A percentile compares a stretch with the other conserved stretches of the same genome.
phyloP scores from a whole-genome alignment of 1,140 invertebrate genomes.

The Spodoptera litura region DNA sequence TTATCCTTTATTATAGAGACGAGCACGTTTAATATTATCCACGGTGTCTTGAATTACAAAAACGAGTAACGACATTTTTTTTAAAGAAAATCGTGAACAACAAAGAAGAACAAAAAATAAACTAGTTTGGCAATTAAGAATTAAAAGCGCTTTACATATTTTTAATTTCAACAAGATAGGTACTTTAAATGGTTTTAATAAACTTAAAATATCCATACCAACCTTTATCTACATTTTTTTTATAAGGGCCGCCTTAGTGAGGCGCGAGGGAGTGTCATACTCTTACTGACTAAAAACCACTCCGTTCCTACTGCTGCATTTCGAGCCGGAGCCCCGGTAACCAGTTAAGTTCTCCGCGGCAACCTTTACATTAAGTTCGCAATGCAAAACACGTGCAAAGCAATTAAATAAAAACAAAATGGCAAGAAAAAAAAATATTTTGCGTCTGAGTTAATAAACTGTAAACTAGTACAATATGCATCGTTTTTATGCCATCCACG shows the following conservation, averaged over 20 bases:
- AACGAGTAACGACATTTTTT: constrained; percentile 8
- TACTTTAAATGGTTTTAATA: neutral
- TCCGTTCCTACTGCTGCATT: too few relatives aligned
- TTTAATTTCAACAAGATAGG: constrained; percentile 18
- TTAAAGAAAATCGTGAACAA: constrained; percentile 39
- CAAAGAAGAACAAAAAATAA: constrained; percentile 26
- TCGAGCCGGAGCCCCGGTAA: too few relatives aligned
- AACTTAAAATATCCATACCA: neutral
- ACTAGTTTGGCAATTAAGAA: constrained; percentile 38
- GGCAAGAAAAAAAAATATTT: constrained; percentile 1
- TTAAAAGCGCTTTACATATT: constrained; percentile 30
- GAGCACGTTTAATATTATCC: neutral
- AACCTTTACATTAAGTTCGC: neutral
- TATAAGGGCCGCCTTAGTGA: too few relatives aligned
- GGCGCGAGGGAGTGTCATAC: too few relatives aligned
- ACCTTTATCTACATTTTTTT: neutral
- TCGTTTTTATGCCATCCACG: constrained; percentile 43
- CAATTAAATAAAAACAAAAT: neutral
- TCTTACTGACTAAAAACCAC: too few relatives aligned
- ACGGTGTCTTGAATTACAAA: constrained; percentile 9
- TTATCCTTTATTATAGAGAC: constrained; percentile 7
- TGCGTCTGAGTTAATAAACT: constrained; percentile 20
- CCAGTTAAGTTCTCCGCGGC: too few relatives aligned
- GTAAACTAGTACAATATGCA: constrained; percentile 44
- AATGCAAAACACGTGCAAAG: constrained; percentile 3